A percentile compares a stretch with the other conserved stretches of the same genome.
phyloP scores from a whole-genome alignment of 2,797 vertebrate genomes.

The Neosilurus hyrtlii region DNA sequence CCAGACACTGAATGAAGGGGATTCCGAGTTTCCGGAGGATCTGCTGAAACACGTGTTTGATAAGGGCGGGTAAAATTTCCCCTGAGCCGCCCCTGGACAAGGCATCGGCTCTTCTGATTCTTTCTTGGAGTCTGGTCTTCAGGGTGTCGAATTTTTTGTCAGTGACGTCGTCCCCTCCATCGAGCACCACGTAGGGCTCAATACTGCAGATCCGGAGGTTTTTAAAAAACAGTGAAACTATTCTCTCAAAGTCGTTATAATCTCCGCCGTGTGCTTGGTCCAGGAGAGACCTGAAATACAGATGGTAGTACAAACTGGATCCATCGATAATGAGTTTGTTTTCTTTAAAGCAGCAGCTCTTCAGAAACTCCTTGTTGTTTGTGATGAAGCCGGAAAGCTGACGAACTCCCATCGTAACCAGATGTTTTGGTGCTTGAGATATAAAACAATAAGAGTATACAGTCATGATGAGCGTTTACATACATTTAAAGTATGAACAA shows the following conservation, averaged over 20 bases:
- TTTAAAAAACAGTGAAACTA: conserved; percentile 69
- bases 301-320: conserved; percentile 69
- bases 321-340: conserved; percentile 80
- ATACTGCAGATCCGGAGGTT: conserved; percentile 71
- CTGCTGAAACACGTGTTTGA: conserved; percentile 74
- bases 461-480: not conserved
- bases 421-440: not conserved
- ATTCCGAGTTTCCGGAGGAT: conserved; percentile 70
- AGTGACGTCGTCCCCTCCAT: conserved; percentile 73
- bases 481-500: not conserved
- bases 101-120: conserved; percentile 61
- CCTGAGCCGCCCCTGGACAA: conserved; percentile 55
- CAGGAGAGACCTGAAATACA: conserved; percentile 69
- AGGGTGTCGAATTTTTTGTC: conserved; percentile 72
- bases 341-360: conserved; percentile 63
- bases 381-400: conserved; percentile 69
- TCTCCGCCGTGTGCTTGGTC: conserved; percentile 79
- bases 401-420: conserved; percentile 74
- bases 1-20: conserved; percentile 74
- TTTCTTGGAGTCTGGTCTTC: conserved; percentile 50
- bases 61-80: conserved; percentile 68
- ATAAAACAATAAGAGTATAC: not conserved
- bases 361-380: conserved; percentile 61
- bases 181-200: conserved; percentile 76
- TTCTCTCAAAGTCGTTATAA: conserved; percentile 70